Conservation (phyloP, 2,797 vertebrate genomes). For the Malurus splendens region DNA sequence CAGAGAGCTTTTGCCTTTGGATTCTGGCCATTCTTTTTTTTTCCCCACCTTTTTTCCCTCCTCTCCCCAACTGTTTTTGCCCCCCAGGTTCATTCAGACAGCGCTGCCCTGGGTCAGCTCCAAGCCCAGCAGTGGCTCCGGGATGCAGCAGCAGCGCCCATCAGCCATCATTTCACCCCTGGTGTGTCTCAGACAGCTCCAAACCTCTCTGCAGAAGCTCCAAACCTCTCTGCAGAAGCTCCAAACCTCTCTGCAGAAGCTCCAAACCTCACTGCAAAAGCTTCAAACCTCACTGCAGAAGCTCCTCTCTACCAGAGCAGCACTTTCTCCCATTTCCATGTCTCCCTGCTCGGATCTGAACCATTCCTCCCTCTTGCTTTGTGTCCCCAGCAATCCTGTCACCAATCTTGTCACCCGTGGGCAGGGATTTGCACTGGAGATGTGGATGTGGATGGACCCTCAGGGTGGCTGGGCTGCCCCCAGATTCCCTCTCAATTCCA, state of each 20-base stretch:
- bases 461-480: background rate
- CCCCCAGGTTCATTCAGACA: background rate
- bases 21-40: background rate
- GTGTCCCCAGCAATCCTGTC: background rate
- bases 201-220: background rate
- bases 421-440: background rate
- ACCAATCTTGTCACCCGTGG: background rate
- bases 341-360: background rate
- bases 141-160: background rate
- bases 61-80: rapidly evolving
- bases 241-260: background rate
- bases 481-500: background rate
- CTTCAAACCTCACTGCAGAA: background rate
- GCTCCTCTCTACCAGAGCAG: background rate
- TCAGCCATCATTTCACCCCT: background rate
- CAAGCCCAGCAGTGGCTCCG: too few relatives aligned
- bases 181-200: background rate
- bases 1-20: background rate
- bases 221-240: too few relatives aligned
- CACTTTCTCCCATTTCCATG: rapidly evolving
- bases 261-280: background rate
- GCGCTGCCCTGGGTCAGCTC: background rate
- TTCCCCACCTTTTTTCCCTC: rapidly evolving
- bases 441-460: rapidly evolving
- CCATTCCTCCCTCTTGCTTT: background rate